Evolutionary conservation across 1,140 invertebrate species (phyloP), one percentile per base, ranked within the genome.

Genomic region (Argopecten irradians): DNA sequence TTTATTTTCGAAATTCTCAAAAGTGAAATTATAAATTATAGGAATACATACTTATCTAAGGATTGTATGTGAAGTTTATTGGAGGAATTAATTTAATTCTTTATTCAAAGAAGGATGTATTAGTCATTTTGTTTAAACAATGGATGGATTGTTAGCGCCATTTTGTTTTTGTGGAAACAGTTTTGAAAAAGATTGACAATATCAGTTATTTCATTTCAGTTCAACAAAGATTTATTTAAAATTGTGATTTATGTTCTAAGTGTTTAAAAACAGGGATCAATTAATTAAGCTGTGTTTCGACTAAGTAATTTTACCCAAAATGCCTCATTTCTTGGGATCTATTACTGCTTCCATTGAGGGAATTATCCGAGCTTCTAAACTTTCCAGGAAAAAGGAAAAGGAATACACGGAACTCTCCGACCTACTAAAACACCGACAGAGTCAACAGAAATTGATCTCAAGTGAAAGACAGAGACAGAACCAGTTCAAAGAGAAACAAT

Each of bases 401-500:
- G 89, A 88, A 22, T 83, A 87, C 1, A 87, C 89, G 0, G 89
- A 90, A 14, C 87, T 88, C 35, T 85, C 88, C 84, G 34, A 84
- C n/a, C 46, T 88, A n/a, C 85, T 90, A 83, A 82, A 86, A 16
- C 14, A 84, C 11, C 46, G 85, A 7, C 82, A 88, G 43, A 39
- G 28, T 5, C 39, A 88, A 34, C 84, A 88, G 36, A 41, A 82
- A 33, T 34, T 86, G 34, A 90, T 86, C 82, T 82, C 85, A 14
- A n/a, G 41, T 0, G 92, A 93, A 55, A 89, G 88, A 89, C 34
- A 86, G 19, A 71, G 93, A 85, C 87, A 91, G 83, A 83, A 89
- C 41, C 88, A 91, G 28, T 93, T 93, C 55, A 88, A 92, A 82
- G 85, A 88, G n/a, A 93, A 93, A 85, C 91, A 93, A 83, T 88